These are phyloP conservation scores for Chaetodon trifasciatus DNA, from an alignment of 2,797 vertebrate genomes.

Conservation along the genomic window DNA sequence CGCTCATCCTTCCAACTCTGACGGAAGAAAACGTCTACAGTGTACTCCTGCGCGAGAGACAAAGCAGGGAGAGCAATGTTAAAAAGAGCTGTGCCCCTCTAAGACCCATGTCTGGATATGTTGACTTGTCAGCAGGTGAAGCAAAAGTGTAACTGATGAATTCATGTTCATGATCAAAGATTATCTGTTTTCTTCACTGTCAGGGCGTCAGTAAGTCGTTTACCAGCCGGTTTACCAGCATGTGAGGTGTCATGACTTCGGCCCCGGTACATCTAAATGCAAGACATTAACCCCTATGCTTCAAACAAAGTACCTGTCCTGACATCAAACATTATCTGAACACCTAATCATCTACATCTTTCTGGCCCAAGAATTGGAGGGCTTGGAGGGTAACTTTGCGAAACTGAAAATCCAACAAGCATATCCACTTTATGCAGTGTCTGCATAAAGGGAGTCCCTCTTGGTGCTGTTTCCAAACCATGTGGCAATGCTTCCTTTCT, in stretches of 20 bases:
- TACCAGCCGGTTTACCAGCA: too few species aligned
- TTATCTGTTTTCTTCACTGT: not conserved
- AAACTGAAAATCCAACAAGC: too few species aligned
- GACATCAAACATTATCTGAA: too few species aligned
- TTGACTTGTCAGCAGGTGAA: not conserved
- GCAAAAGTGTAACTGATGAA: not conserved
- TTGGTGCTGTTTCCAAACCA: too few species aligned
- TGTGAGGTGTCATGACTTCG: not conserved
- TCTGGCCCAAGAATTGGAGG: too few species aligned
- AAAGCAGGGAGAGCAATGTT: not conserved
- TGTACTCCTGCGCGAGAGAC: conserved; percentile 74
- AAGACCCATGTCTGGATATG: not conserved
- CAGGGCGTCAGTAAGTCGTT: not conserved
- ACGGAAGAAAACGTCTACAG: conserved; percentile 82
- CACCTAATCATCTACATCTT: too few species aligned
- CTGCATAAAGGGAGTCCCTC: too few species aligned
- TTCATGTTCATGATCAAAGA: not conserved
- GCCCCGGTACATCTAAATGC: not conserved
- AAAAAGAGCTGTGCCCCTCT: not conserved
- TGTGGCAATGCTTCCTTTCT: too few species aligned
- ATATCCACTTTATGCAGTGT: too few species aligned
- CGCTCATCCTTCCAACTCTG: conserved; percentile 82
- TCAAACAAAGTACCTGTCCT: too few species aligned
- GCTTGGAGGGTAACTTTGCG: too few species aligned
- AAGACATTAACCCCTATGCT: too few species aligned